Evolutionary conservation across 2,888 invertebrate species (phyloP), one percentile per base, ranked within the genome.

Genomic region (Ormyrus thymus): DNA sequence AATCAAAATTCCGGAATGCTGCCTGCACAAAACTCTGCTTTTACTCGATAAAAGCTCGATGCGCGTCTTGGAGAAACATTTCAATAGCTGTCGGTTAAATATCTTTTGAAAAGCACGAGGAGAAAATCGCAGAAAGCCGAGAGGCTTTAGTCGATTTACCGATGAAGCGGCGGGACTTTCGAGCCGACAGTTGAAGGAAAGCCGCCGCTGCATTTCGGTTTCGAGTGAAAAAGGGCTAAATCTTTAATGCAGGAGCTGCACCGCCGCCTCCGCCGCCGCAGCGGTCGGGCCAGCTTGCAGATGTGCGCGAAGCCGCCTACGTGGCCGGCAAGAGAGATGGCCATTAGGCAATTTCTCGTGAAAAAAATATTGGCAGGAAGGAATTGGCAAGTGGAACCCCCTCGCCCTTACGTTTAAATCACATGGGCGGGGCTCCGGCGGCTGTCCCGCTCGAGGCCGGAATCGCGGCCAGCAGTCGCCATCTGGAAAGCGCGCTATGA

Each of bases 341-440:
- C 72, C 76, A 81, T 82, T 82, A 82, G 65, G 51, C 66, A 74
- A 76, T 80, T 79, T 73, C 64, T 29, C 58, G 13, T 45, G 55
- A 69, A 69, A 69, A 69, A 51, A 55, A 51, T 59, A 51, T 65
- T 9, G 48, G 15, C 48, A 4, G 61, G 45, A n/a, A 10, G 45
- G 29, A 29, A 29, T 29, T 29, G 29, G 29, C 29, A 29, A 29
- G 43, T 45, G 43, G 45, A 45, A n/a, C 1, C 1, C 29, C 4
- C 29, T 29, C 29, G 29, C 29, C 3, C 29, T 29, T n/a, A 51
- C 77, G 83, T 85, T 85, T 83, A 85, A 86, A 86, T 86, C 82
- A 85, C 82, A 84, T 85, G 86, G 86, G 86, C 83, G 86, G 85
- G 86, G 86, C 83, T 78, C 82, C 45, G 11, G 29, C 29, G 4